These are phyloP conservation scores for Sus cebifrons DNA, from an alignment of 2,797 vertebrate genomes.

Conservation along the genomic window DNA sequence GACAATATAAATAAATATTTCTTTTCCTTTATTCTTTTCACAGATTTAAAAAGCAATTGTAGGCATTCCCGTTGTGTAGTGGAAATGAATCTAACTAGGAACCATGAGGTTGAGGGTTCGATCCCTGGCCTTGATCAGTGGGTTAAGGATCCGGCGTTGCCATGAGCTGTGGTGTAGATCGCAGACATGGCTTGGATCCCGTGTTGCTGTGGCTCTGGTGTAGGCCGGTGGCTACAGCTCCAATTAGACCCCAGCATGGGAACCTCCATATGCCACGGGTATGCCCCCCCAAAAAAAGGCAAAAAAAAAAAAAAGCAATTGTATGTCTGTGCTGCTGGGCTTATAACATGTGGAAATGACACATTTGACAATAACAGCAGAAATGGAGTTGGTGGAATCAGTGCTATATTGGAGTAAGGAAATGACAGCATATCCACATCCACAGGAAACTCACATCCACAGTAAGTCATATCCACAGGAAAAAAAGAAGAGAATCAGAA, in stretches of 20 bases:
- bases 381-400: slow-evolving; percentile 36
- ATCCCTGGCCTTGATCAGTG: no score
- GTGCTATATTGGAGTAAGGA: slow-evolving; percentile 35
- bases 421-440: slow-evolving; percentile 15
- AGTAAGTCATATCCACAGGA: slow-evolving; percentile 16
- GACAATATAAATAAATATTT: slow-evolving; percentile 30
- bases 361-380: slow-evolving; percentile 18
- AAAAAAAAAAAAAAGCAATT: neutral
- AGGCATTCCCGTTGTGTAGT: no score
- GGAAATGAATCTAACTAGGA: no score
- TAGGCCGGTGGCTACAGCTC: no score
- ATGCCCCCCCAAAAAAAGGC: no score
- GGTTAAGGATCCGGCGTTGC: no score
- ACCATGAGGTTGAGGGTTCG: no score
- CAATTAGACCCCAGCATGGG: no score
- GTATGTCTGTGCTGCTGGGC: neutral
- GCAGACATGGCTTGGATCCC: no score
- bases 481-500: neutral
- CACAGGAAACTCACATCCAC: neutral
- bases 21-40: slow-evolving; percentile 12
- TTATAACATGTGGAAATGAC: slow-evolving; percentile 46
- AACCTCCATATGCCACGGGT: no score
- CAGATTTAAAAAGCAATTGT: neutral
- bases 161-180: no score
- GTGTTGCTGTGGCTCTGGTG: no score